phyloP scores from a whole-genome alignment of 2,797 vertebrate genomes.

The Rhyacichthys aspro region DNA sequence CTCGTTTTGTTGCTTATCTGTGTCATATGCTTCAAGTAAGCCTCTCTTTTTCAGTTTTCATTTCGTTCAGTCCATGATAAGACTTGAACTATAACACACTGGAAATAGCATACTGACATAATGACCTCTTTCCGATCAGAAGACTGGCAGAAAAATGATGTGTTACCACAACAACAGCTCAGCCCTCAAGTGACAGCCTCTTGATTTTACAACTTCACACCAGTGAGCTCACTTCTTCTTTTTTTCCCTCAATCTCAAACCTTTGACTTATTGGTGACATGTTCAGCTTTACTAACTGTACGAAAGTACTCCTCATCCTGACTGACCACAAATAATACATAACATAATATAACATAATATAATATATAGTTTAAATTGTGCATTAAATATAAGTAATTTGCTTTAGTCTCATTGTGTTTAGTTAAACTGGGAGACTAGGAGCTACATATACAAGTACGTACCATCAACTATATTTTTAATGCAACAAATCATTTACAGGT shows the following conservation, averaged over 20 bases:
- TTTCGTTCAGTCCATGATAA: constrained; percentile 15
- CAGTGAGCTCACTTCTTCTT: not conserved
- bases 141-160: constrained; percentile 24
- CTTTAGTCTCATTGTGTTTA: too few relatives aligned
- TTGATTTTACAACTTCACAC: constrained; percentile 1
- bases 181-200: not conserved
- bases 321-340: too few relatives aligned
- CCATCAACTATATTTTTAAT: too few relatives aligned
- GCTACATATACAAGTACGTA: too few relatives aligned
- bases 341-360: too few relatives aligned
- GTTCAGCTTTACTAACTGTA: not conserved
- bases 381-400: too few relatives aligned
- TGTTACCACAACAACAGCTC: not conserved
- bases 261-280: not conserved
- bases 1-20: constrained; percentile 23
- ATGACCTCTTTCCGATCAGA: constrained; percentile 14
- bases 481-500: too few relatives aligned
- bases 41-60: constrained; percentile 10
- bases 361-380: too few relatives aligned
- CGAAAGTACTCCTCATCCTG: too few relatives aligned
- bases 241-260: not conserved
- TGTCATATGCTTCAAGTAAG: constrained; percentile 24
- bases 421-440: too few relatives aligned
- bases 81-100: constrained; percentile 10
- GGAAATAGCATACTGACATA: constrained; percentile 4